Base-by-base conservation (phyloP, 2,888 invertebrate species). In the Acrobasis repandana region DNA sequence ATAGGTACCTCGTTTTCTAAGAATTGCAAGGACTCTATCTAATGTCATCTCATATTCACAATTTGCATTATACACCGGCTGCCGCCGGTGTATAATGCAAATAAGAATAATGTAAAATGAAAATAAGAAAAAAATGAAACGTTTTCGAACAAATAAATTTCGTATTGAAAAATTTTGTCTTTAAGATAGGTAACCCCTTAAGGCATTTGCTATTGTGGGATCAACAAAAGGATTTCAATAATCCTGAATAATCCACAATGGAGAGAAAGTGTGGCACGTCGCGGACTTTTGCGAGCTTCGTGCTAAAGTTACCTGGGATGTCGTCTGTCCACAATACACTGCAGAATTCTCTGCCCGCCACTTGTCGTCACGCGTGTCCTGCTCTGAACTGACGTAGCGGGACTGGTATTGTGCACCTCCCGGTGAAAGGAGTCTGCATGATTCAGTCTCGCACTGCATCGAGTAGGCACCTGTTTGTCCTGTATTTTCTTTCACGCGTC, bases 251-350 rank as follows among this genome's bases (percentile, higher is more conserved):
- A 67, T 68, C 63, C 63, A 61, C 48, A 16, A 11, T 9, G 2
- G 48, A 4, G 15, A 1, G 38, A 63, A 81, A 75, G 74, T 80
- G 59, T 64, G 69, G 69, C 82, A 83, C 82, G 83, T 82, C 70
- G 61, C 62, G 62, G 78, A 79, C 73, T 83, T 80, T 43, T 74
- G 70, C 67, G 65, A 69, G 69, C 69, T 63, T 68, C 65, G 72
- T 28, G n/a, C n/a, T 67, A 65, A 67, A 77, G 73, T 79, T 76
- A 72, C 58, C 67, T 65, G 68, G 67, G 70, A 61, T 61, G 72
- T 71, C 71, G 70, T 70, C 63, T 63, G 62, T 64, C 38, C 38
- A 58, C 48, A 56, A 60, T 69, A 66, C 66, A 69, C 52, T 65
- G 52, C 67, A 68, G 48, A 66, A 64, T 69, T 69, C 64, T 68